Conservation (phyloP, 2,113 vertebrate species). For the Poeciliopsis prolifica region DNA sequence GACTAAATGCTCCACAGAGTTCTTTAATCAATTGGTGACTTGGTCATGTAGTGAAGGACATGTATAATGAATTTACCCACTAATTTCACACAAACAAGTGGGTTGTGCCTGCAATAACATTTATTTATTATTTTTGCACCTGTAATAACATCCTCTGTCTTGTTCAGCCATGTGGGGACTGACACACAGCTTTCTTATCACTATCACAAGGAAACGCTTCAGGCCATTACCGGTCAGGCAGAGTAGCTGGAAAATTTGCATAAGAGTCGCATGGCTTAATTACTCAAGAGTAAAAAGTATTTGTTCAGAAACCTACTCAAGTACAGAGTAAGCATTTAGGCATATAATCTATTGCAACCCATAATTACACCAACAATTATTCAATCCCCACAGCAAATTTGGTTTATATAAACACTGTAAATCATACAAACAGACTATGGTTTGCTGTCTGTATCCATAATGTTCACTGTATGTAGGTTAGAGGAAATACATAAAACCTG, state of each 20-base stretch:
- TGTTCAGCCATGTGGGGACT: no score
- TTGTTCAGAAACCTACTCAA: neutral
- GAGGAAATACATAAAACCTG: neutral
- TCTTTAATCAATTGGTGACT: constrained; percentile 1
- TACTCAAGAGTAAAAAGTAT: neutral
- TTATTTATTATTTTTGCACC: no score
- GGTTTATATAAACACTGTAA: no score
- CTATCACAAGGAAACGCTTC: neutral
- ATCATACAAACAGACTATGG: no score
- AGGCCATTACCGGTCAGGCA: neutral
- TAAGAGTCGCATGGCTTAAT: no score
- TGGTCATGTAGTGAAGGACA: constrained; percentile 2
- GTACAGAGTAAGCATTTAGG: neutral
- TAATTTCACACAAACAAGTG: neutral
- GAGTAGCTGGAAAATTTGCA: neutral
- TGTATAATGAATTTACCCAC: neutral
- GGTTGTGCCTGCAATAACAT: no score
- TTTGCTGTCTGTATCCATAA: neutral
- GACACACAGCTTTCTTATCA: no score
- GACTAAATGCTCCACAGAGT: neutral
- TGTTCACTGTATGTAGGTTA: neutral
- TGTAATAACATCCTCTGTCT: no score
- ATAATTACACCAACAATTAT: no score
- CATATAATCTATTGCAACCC: neutral
- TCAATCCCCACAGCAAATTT: no score